phyloP scores from a whole-genome alignment of 2,797 vertebrate genomes.

The Poecile montanus region DNA sequence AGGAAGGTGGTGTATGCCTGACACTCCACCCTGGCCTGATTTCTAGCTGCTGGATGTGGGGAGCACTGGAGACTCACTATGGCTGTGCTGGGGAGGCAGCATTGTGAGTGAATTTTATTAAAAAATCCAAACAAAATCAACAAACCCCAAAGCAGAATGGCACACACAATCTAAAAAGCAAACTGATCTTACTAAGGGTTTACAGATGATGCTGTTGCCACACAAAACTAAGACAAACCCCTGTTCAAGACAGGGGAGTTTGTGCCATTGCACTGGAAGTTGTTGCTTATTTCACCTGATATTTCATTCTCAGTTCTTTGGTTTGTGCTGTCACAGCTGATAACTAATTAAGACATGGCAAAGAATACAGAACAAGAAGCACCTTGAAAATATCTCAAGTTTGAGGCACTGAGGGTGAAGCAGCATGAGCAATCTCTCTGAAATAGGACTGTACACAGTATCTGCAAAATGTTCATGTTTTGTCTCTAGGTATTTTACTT shows the following conservation, averaged over 20 bases:
- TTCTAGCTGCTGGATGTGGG: not conserved
- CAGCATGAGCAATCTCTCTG: not conserved
- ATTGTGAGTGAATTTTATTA: not conserved
- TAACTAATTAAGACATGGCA: not conserved
- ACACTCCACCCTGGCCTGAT: not conserved
- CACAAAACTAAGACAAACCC: not conserved
- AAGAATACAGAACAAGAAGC: not conserved
- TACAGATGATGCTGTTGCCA: not conserved
- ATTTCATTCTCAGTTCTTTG: not conserved
- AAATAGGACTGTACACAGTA: not conserved
- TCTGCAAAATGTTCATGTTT: not conserved
- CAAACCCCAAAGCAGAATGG: not conserved
- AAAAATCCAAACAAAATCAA: not conserved
- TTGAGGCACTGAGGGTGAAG: not conserved
- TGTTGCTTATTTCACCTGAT: not conserved
- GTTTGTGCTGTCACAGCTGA: not conserved
- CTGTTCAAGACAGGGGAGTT: not conserved
- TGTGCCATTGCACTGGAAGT: not conserved
- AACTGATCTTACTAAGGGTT: not conserved
- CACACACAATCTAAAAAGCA: not conserved
- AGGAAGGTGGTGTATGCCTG: not conserved
- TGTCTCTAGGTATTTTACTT: not conserved
- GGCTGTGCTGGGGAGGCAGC: not conserved
- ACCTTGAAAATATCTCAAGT: not conserved
- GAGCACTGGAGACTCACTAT: not conserved